A percentile compares a stretch with the other conserved stretches of the same genome.
Evolutionary conservation across 2,113 vertebrate species (phyloP).

Genomic region (Eudyptes chrysolophus): DNA sequence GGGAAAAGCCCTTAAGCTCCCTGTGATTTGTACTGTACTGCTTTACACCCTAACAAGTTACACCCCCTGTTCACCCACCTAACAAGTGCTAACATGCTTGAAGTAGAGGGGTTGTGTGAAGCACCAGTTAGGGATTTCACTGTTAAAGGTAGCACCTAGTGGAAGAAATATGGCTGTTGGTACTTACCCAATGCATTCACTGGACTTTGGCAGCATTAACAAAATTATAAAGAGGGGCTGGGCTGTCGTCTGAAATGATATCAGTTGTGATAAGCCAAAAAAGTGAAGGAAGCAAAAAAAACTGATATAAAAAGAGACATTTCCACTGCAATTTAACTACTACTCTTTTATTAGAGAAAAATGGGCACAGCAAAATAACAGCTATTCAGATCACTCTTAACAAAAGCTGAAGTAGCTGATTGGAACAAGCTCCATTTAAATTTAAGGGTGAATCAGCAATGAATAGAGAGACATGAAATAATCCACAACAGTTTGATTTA

Average conservation of each 20-base stretch:
- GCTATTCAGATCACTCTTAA: background rate
- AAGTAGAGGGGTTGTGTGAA: background rate
- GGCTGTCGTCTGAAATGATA: slow-evolving; percentile 7
- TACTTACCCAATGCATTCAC: background rate
- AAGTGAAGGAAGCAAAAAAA: background rate
- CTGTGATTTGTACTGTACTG: background rate
- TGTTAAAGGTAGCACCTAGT: background rate
- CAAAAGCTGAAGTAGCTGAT: background rate
- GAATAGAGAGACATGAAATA: background rate
- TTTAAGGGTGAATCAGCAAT: background rate
- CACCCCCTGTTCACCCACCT: background rate
- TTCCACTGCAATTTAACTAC: background rate
- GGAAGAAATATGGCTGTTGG: slow-evolving; percentile 5
- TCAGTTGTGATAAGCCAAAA: background rate
- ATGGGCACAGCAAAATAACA: background rate
- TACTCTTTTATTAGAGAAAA: background rate
- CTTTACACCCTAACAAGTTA: background rate
- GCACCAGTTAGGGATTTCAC: background rate
- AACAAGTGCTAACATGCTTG: background rate
- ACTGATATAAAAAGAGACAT: background rate
- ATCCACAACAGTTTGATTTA: background rate
- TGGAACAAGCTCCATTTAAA: background rate
- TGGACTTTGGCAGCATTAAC: background rate
- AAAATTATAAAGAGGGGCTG: background rate
- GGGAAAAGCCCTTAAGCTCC: background rate